Evolutionary conservation across 2,797 vertebrate genomes (phyloP), one percentile per base, ranked within the genome.

Genomic region (Pangasius mekongensis): DNA sequence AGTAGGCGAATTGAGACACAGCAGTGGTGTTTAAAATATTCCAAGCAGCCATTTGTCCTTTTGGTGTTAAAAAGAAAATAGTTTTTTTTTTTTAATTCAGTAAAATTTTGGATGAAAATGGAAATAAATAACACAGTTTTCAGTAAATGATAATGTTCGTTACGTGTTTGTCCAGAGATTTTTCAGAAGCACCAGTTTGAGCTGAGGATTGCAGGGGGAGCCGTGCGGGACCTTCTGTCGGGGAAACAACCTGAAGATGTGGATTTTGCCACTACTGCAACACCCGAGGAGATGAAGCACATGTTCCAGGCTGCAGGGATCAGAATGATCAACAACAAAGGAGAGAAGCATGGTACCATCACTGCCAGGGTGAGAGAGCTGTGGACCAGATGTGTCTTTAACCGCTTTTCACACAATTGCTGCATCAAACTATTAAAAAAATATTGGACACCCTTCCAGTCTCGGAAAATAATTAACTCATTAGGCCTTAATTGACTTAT

Each of bases 191-290:
- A 98, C 91, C 95, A 96, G n/a, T 94, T 96, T 71, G 98, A 99
- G 94, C 92, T 99, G 91, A 96, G 98, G 62, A 99, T 99, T 88
- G 99, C 99, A 0, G 99, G 99, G 33, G 99, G 98, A 3, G 98
- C 99, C 0, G 99, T 99, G 18, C 96, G 99, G 43, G 99, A 99
- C 92, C 95, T 99, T 20, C 93, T 99, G 10, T 97, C 94, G 0
- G 98, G 97, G 1, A 95, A 96, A 82, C 95, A 95, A 11, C 98
- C 98, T 0, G 96, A 99, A 64, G 99, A 99, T 91, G 93, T 99
- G 83, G 99, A 99, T 92, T 99, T 99, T 92, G 98, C 99, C 87
- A 99, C 98, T 24, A 98, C 97, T 0, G 99, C 98, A 1, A 99
- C 98, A 0, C 98, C 99, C 0, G 94, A 95, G 16, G 95, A 98